phyloP scores from a whole-genome alignment of 35 echinoderm and acorn worm genomes.

The Antedon bifida region DNA sequence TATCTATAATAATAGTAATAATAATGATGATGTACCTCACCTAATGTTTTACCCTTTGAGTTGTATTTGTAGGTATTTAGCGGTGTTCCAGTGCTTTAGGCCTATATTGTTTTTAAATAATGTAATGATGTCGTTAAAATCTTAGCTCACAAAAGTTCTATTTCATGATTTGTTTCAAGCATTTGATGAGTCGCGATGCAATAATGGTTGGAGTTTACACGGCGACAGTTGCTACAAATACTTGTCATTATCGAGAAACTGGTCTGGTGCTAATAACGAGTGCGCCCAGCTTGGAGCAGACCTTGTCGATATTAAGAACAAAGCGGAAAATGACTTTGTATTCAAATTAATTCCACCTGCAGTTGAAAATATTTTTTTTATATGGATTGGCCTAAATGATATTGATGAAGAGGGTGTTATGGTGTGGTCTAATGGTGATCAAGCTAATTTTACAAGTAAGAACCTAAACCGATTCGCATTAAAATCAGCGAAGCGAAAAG shows the following conservation, averaged over 20 bases:
- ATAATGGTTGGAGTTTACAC: no score
- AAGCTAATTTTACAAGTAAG: not conserved
- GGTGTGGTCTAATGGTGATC: not conserved
- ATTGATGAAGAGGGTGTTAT: not conserved
- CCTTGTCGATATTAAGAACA: not conserved
- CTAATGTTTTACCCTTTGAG: no score
- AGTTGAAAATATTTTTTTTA: not conserved
- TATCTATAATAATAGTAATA: no score
- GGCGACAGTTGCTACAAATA: slow-evolving; percentile 2
- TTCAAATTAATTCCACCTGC: not conserved
- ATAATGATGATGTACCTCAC: no score
- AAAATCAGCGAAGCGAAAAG: no score
- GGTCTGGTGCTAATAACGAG: not conserved
- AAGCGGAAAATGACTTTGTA: slow-evolving; percentile 4
- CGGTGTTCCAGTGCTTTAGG: no score
- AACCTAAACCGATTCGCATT: not conserved
- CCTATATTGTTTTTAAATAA: no score
- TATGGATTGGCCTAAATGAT: slow-evolving; percentile 6
- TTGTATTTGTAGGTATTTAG: no score
- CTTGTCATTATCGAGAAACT: not conserved
- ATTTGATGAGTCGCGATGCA: no score
- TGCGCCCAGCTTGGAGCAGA: not conserved
- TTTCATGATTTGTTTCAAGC: no score
- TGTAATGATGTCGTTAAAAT: no score
- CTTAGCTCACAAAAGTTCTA: no score